Base-by-base conservation (phyloP, 1,140 invertebrate genomes). In the Limonius californicus region DNA sequence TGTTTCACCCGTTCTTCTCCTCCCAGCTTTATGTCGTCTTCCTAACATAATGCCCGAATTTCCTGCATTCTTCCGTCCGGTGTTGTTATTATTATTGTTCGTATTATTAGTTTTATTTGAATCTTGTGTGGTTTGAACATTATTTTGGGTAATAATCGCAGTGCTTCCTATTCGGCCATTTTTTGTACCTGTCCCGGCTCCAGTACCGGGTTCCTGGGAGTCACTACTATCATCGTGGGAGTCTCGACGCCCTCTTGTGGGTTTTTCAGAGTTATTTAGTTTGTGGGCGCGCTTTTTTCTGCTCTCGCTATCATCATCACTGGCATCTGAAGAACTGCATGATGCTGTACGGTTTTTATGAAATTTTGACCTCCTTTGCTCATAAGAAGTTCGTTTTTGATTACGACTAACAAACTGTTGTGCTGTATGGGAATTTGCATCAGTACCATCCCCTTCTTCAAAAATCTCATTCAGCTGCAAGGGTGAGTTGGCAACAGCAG, bases 261-360 rank as follows among this genome's bases (percentile, higher is more conserved):
- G 14, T 32, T 55, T 32, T 27, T 55, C 27, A 1, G 84, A 78
- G 1, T 80, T 79, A 21, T 81, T 81, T 42, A 89, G 79, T 76
- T 90, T 90, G 47, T 91, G 85, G 15, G 87, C 86, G 20, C 89
- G 78, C 68, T 92, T 92, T 71, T 91, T 90, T 15, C 88, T 82
- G 45, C 82, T 82, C 73, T 94, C 91, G 35, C 89, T 90, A 69
- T 95, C 93, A 75, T 95, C 92, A 74, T 96, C 93, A 50, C 91
- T 94, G 3, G 92, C 89, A 73, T 94, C 92, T 0, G 92, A 95
- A 54, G 91, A 91, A 67, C 90, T 92, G 72, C 92, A 94, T 4
- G 90, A 93, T 1, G 92, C 89, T 4, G 91, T 92, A 14, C 92
- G 81, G 4, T 87, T 84, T 71, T 90, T 90, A 60, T 88, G 85